phyloP scores from a whole-genome alignment of 2,797 vertebrate genomes.

The Neostethus bicornis region DNA sequence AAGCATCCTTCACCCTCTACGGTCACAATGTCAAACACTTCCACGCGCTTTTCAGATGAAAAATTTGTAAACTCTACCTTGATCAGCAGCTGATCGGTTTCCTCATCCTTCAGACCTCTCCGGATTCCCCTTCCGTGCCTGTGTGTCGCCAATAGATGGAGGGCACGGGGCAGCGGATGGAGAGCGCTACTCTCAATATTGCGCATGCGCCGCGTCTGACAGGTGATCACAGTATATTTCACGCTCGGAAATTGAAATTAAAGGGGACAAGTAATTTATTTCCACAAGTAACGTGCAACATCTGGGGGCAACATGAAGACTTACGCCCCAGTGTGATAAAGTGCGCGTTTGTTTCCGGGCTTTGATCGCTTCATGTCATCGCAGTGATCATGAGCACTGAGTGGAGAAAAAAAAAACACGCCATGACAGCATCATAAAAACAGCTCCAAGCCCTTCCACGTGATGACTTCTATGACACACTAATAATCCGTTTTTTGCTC shows the following conservation, averaged over 20 bases:
- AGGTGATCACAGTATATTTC: conserved; percentile 81
- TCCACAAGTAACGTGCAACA: conserved; percentile 51
- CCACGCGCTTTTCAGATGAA: conserved; percentile 21
- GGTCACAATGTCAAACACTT: conserved; percentile 75
- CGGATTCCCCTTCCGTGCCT: conserved; percentile 54
- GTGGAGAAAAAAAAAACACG: conserved; percentile 13
- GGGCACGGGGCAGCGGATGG: conserved; percentile 74
- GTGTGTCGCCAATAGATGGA: conserved; percentile 73
- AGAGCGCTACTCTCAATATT: conserved; percentile 65
- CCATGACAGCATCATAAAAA: background rate
- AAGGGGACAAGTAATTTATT: conserved; percentile 73
- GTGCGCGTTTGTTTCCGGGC: conserved; percentile 18
- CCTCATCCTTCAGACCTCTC: conserved; percentile 63
- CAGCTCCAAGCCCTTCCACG: background rate
- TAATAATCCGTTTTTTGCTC: background rate
- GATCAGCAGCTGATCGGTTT: conserved; percentile 35
- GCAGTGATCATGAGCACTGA: conserved; percentile 7
- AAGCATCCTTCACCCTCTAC: conserved; percentile 91
- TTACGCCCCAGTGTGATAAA: conserved; percentile 7
- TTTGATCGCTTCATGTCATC: conserved; percentile 20
- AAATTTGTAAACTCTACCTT: conserved; percentile 62
- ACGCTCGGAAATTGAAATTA: conserved; percentile 79
- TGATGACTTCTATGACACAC: background rate
- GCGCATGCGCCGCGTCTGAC: conserved; percentile 83
- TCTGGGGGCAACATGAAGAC: conserved; percentile 15